phyloP scores from a whole-genome alignment of 2,797 vertebrate species.

The Peromyscus attwateri region DNA sequence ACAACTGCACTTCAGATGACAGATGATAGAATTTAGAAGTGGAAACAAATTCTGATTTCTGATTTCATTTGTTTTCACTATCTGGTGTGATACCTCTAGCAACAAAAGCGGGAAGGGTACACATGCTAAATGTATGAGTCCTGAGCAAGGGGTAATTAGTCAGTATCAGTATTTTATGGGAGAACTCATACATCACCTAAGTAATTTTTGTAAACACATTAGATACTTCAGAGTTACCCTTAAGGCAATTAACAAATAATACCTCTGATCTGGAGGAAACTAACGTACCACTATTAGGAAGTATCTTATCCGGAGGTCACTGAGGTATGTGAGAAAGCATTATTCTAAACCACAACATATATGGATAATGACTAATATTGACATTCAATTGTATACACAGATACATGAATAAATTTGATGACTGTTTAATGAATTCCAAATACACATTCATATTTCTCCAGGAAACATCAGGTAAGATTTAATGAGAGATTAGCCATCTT shows the following conservation, averaged over 20 bases:
- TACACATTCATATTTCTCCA: neutral
- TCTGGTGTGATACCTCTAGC: neutral
- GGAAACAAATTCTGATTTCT: slow-evolving; percentile 43
- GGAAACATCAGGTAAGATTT: slow-evolving; percentile 33
- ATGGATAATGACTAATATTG: neutral
- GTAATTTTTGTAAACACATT: neutral
- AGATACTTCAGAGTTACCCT: neutral
- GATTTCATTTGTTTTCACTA: neutral
- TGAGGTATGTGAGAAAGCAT: neutral
- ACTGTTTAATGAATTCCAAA: slow-evolving; percentile 38
- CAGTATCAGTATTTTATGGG: neutral
- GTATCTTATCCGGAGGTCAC: neutral
- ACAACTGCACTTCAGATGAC: slow-evolving; percentile 58
- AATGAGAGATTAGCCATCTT: neutral
- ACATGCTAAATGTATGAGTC: neutral
- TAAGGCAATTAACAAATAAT: neutral
- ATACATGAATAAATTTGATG: slow-evolving; percentile 28
- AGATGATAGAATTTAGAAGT: slow-evolving; percentile 43
- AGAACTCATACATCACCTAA: neutral
- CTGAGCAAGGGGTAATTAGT: slow-evolving; percentile 7
- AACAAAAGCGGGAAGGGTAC: neutral
- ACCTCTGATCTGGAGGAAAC: neutral
- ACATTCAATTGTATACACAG: neutral
- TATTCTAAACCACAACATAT: neutral
- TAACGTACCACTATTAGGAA: neutral